Evolutionary conservation across 1,140 invertebrate species (phyloP).

Genomic region (Anastrepha obliqua): DNA sequence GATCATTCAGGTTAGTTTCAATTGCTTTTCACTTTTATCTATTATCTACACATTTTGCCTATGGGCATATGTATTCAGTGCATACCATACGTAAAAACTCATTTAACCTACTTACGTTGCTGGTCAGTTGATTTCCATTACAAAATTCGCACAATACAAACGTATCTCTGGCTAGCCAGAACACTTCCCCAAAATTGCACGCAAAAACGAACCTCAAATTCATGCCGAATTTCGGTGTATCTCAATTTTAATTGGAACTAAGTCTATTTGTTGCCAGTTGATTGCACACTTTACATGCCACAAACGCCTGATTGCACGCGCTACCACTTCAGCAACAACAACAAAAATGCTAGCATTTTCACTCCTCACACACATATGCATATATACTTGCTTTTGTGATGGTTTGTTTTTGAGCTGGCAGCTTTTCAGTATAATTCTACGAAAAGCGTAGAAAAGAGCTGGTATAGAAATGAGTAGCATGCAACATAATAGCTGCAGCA

Average conservation of each 20-base stretch:
- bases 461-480: neutral
- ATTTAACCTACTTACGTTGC: too few species aligned
- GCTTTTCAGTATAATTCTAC: neutral
- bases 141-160: neutral
- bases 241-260: conserved; percentile 38
- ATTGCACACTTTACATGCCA: conserved; percentile 39
- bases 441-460: conserved; percentile 3
- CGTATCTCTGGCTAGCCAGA: neutral
- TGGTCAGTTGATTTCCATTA: neutral
- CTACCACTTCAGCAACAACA: neutral
- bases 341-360: neutral
- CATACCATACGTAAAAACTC: too few species aligned
- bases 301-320: conserved; percentile 32
- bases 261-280: conserved; percentile 44
- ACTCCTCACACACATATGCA: neutral
- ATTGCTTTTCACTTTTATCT: too few species aligned
- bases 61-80: too few species aligned
- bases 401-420: neutral
- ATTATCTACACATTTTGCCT: too few species aligned
- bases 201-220: neutral
- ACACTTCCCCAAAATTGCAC: neutral
- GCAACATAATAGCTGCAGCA: neutral
- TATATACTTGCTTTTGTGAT: neutral
- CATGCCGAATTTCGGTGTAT: conserved; percentile 4
- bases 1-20: too few species aligned